phyloP scores from a whole-genome alignment of 2,888 invertebrate species.

The Muschampia plurimacula region DNA sequence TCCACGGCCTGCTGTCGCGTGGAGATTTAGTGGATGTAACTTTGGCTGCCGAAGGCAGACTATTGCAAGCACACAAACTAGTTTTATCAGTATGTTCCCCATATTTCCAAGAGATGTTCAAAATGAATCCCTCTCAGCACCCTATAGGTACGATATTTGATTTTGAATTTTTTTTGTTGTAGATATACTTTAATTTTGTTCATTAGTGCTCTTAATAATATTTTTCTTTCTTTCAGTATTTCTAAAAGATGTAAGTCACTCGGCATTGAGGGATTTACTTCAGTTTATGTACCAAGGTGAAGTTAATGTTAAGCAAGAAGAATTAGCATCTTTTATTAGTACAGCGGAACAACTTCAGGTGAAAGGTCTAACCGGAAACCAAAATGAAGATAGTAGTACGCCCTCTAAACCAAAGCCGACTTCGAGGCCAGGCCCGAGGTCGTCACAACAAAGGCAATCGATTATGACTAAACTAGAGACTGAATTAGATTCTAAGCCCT shows the following conservation, averaged over 20 bases:
- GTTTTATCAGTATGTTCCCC: conserved; percentile 91
- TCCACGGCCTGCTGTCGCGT: conserved; percentile 89
- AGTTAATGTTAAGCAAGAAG: conserved; percentile 90
- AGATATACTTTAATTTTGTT: conserved; percentile 7
- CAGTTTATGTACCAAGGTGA: conserved; percentile 91
- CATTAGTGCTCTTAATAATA: not conserved
- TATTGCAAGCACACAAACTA: conserved; percentile 89
- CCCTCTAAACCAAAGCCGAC: conserved; percentile 86
- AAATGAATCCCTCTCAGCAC: conserved; percentile 89
- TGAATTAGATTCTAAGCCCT: conserved; percentile 87
- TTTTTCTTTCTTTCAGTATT: conserved; percentile 84
- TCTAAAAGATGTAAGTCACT: conserved; percentile 89
- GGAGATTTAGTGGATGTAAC: conserved; percentile 90
- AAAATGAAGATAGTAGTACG: conserved; percentile 85
- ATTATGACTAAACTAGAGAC: conserved; percentile 87
- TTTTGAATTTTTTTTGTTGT: not conserved
- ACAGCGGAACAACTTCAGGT: conserved; percentile 90
- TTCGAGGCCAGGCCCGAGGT: conserved; percentile 87
- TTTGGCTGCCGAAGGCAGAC: conserved; percentile 89
- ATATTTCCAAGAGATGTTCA: conserved; percentile 90
- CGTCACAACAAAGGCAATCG: conserved; percentile 87
- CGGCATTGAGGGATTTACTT: conserved; percentile 89
- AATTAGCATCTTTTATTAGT: conserved; percentile 89
- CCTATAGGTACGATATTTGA: conserved; percentile 84
- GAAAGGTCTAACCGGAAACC: conserved; percentile 89